These are phyloP conservation scores for Tipula lateralis DNA, from an alignment of 2,888 invertebrate species.

Conservation along the genomic window DNA sequence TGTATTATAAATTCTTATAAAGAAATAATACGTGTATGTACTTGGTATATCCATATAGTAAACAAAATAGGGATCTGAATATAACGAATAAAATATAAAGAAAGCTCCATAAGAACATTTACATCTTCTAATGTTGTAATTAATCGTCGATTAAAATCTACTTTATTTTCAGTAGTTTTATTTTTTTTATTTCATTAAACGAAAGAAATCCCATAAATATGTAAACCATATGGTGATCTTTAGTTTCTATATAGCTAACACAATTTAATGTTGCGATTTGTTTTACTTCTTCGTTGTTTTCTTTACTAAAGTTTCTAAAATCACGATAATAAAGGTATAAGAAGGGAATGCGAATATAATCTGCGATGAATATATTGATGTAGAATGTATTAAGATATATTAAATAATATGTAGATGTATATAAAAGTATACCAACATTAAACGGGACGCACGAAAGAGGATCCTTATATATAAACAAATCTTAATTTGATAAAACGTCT, in stretches of 20 bases:
- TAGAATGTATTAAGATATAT: not conserved
- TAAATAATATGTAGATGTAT: too few relatives aligned
- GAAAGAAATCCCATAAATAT: constrained; percentile 11
- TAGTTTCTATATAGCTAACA: not conserved
- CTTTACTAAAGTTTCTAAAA: not conserved
- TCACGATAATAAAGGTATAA: not conserved
- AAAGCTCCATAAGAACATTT: not conserved
- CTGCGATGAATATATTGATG: not conserved
- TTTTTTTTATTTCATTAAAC: constrained; percentile 20
- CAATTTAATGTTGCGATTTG: constrained; percentile 3
- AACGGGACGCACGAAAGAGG: too few relatives aligned
- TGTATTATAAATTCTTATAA: not conserved
- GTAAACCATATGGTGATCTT: constrained; percentile 5
- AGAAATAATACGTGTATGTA: not conserved
- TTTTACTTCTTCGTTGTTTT: not conserved
- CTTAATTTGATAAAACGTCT: too few relatives aligned
- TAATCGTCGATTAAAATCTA: constrained; percentile 28
- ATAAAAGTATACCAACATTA: too few relatives aligned
- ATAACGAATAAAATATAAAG: not conserved
- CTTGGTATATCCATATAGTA: not conserved
- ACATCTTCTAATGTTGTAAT: constrained; percentile 26
- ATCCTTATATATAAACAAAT: too few relatives aligned
- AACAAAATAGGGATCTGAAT: not conserved
- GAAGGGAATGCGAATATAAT: not conserved
- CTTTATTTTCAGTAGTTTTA: not conserved